Evolutionary conservation across 2,797 vertebrate genomes (phyloP), one percentile per base, ranked within the genome.

Genomic region (Mallotus villosus): DNA sequence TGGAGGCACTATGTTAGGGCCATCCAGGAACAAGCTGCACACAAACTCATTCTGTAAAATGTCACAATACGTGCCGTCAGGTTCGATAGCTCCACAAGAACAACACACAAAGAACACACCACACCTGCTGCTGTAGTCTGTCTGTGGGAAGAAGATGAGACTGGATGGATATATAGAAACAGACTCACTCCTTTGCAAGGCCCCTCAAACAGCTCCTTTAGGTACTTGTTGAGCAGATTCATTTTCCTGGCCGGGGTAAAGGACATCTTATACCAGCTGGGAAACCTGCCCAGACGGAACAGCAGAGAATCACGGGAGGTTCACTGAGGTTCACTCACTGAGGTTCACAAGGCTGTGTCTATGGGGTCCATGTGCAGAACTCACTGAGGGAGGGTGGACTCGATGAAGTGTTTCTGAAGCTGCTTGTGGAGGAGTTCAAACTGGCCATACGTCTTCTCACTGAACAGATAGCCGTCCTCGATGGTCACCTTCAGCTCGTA

Each of bases 11-110:
- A 37, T 75, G 81, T 77, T 72, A 29, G 91, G 92, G 14, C 94
- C 91, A 4, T 94, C 95, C 71, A 95, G 87, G 77, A 97, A 95
- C 85, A 97, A 91, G 46, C 80, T 87, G 79, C 94, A 92, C 49
- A 95, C 91, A 77, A 79, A 92, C 63, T 96, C 93, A 84, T 94
- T 94, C 95, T 95, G 91, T 67, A n/a, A 88, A 82, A 73, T 21
- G 21, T 32, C 51, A 60, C 25, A 24, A 16, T 14, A 37, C 3
- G 22, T n/a, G 5, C 55, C 17, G 37, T 77, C 21, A 71, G 16
- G 73, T 4, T 22, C 12, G 2, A 41, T 11, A 12, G 4, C 4
- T 2, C 25, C 22, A 51, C 25, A 55, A 0, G 21, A 74, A 55
- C 5, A 22, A 41, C 14, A 14, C 74, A 71, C 69, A 27, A 19